Conservation (phyloP, 53 echinoderm and acorn worm genomes). For the Hippasteria phrygiana region DNA sequence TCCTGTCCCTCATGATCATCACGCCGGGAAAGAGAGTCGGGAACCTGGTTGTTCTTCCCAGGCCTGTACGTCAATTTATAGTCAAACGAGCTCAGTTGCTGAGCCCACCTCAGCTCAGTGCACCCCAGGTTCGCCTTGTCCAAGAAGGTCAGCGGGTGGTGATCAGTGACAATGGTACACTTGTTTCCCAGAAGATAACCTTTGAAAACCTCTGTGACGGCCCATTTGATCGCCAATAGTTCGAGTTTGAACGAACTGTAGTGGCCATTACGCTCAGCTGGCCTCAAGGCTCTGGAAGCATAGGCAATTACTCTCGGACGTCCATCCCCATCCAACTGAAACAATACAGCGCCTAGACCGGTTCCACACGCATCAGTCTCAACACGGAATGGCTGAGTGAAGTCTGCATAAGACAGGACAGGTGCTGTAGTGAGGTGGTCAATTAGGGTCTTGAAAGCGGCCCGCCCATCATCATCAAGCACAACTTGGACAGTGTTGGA, state of each 20-base stretch:
- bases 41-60: slow-evolving; percentile 27
- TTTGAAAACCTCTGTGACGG: slow-evolving; percentile 29
- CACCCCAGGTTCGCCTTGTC: slow-evolving; percentile 58
- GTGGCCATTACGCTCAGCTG: slow-evolving; percentile 42
- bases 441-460: slow-evolving; percentile 49
- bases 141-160: slow-evolving; percentile 50
- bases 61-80: slow-evolving; percentile 22
- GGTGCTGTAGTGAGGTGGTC: slow-evolving; percentile 52
- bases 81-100: slow-evolving; percentile 53
- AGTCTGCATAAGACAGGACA: slow-evolving; percentile 62
- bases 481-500: background rate
- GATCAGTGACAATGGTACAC: slow-evolving; percentile 55
- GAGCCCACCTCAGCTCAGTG: slow-evolving; percentile 62
- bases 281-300: slow-evolving; percentile 24
- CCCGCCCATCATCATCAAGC: background rate
- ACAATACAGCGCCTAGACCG: slow-evolving; percentile 44
- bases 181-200: slow-evolving; percentile 28
- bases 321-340: slow-evolving; percentile 17
- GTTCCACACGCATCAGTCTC: slow-evolving; percentile 58
- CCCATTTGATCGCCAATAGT: slow-evolving; percentile 66
- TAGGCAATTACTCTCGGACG: slow-evolving; percentile 35
- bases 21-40: slow-evolving; percentile 29
- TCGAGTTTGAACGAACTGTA: slow-evolving; percentile 69
- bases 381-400: slow-evolving; percentile 25
- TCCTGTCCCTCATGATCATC: background rate